These are phyloP conservation scores for Sandelia bainsii DNA, from an alignment of 2,797 vertebrate genomes.

Conservation along the genomic window DNA sequence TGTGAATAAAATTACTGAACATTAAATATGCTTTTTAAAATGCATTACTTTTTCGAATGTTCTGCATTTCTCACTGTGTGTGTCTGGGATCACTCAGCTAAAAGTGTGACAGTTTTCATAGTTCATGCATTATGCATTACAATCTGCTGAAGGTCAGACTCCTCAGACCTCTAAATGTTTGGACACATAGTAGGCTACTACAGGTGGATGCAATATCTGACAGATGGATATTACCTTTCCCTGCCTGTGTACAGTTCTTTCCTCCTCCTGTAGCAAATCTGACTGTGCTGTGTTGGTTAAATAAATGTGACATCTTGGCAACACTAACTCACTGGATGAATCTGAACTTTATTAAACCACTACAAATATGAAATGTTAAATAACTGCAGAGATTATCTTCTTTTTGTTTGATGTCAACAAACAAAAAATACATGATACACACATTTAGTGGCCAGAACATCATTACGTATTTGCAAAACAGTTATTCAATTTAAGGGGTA, in stretches of 20 bases:
- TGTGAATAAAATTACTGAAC: constrained; percentile 33
- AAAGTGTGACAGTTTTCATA: constrained; percentile 25
- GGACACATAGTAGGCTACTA: constrained; percentile 29
- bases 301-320: background rate
- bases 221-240: constrained; percentile 33
- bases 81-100: constrained; percentile 25
- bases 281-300: constrained; percentile 9
- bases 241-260: constrained; percentile 13
- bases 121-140: constrained; percentile 62
- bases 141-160: constrained; percentile 61
- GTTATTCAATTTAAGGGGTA: no score
- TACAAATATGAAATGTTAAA: background rate
- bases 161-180: constrained; percentile 47
- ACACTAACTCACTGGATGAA: background rate
- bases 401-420: no score
- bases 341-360: constrained; percentile 3
- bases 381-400: no score
- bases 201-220: constrained; percentile 36
- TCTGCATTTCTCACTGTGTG: constrained; percentile 17
- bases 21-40: constrained; percentile 42
- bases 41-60: constrained; percentile 27
- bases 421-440: no score
- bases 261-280: background rate
- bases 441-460: no score
- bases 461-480: no score